Conservation (phyloP, 2,888 invertebrate genomes). For the Tipula lateralis region DNA sequence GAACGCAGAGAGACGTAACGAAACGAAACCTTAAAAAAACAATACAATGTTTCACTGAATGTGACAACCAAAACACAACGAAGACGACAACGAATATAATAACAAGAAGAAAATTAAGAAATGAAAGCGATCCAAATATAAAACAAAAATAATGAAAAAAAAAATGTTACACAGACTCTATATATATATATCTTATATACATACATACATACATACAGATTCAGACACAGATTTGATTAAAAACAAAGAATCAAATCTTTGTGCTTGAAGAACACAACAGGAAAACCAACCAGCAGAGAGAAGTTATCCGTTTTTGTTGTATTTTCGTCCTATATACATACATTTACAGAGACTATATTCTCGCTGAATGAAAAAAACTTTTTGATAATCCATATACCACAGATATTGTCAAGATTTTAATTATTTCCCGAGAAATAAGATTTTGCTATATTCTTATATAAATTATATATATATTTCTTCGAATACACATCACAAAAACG, state of each 20-base stretch:
- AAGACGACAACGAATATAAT: not conserved
- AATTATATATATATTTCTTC: not conserved
- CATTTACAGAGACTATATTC: too few relatives aligned
- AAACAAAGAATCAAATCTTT: conserved; percentile 9
- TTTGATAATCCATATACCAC: conserved; percentile 3
- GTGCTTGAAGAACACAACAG: not conserved
- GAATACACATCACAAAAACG: not conserved
- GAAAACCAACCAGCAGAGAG: not conserved
- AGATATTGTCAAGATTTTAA: not conserved
- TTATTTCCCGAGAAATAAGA: conserved; percentile 19
- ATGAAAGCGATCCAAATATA: not conserved
- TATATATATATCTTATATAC: too few relatives aligned
- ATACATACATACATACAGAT: not conserved
- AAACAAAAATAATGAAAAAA: not conserved
- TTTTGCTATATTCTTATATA: not conserved
- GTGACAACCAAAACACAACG: conserved; percentile 25
- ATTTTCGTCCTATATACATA: not conserved
- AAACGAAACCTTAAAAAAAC: not conserved
- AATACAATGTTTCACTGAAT: conserved; percentile 11
- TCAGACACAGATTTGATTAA: not conserved
- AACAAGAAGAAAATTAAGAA: conserved; percentile 14
- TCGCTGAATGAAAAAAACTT: not conserved
- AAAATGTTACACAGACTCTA: too few relatives aligned
- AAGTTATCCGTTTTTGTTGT: not conserved
- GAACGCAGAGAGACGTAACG: not conserved